phyloP scores from a whole-genome alignment of 2,797 vertebrate species.

The Falco columbarius region DNA sequence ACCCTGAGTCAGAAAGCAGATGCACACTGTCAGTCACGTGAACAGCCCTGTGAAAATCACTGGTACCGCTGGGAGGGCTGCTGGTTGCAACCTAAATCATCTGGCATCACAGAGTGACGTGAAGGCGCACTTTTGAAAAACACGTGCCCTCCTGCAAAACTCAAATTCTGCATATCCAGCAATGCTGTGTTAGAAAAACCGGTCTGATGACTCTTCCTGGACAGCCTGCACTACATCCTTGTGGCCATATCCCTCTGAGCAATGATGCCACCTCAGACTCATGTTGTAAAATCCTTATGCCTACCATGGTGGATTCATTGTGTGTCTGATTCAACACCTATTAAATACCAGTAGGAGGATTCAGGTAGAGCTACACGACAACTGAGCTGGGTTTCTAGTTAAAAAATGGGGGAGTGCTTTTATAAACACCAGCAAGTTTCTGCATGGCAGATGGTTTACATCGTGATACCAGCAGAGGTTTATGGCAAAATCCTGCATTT shows the following conservation, averaged over 20 bases:
- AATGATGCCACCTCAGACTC: neutral
- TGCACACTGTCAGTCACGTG: neutral
- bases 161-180: neutral
- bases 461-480: neutral
- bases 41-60: neutral
- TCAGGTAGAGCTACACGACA: neutral
- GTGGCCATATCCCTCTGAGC: neutral
- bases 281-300: neutral
- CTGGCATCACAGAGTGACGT: neutral
- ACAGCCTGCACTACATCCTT: neutral
- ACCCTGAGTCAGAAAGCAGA: neutral
- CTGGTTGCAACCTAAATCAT: neutral
- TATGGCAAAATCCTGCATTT: neutral
- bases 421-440: neutral
- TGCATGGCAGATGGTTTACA: neutral
- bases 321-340: neutral
- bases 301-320: neutral
- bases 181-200: neutral
- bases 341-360: neutral
- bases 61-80: neutral
- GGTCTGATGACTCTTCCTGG: accelerated
- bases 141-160: neutral
- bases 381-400: neutral
- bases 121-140: neutral
- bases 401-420: neutral